phyloP scores from a whole-genome alignment of 1,140 invertebrate genomes.

The Platyscapa corneri region DNA sequence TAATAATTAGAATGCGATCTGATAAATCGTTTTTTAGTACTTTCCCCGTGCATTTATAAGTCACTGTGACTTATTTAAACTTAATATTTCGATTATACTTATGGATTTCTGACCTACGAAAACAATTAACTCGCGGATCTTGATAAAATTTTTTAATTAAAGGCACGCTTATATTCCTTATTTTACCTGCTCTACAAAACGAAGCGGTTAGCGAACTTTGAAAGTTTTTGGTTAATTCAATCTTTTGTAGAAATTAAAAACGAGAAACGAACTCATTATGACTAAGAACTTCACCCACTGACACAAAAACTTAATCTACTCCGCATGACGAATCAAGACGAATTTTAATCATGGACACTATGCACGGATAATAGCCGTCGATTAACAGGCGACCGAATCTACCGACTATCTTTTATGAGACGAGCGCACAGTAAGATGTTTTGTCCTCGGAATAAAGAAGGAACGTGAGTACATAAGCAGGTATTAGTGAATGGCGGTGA shows the following conservation, averaged over 20 bases:
- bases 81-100: too few species aligned
- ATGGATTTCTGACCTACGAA: not conserved
- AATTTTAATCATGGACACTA: not conserved
- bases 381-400: conserved; percentile 18
- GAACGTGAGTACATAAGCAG: not conserved
- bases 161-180: not conserved
- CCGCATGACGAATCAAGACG: not conserved
- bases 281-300: not conserved
- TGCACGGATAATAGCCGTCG: not conserved
- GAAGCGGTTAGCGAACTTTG: not conserved
- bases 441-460: not conserved
- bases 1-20: too few species aligned
- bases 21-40: too few species aligned
- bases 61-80: too few species aligned
- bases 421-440: not conserved
- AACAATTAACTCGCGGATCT: not conserved
- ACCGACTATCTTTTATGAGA: not conserved
- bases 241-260: not conserved
- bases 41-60: too few species aligned
- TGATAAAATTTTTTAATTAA: not conserved
- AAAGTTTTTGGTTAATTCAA: not conserved
- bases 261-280: not conserved
- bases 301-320: not conserved
- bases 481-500: not conserved
- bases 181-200: not conserved